A percentile compares a stretch with the other conserved stretches of the same genome.
Evolutionary conservation across 2,113 vertebrate genomes (phyloP).

Genomic region (Antidorcas marsupialis): DNA sequence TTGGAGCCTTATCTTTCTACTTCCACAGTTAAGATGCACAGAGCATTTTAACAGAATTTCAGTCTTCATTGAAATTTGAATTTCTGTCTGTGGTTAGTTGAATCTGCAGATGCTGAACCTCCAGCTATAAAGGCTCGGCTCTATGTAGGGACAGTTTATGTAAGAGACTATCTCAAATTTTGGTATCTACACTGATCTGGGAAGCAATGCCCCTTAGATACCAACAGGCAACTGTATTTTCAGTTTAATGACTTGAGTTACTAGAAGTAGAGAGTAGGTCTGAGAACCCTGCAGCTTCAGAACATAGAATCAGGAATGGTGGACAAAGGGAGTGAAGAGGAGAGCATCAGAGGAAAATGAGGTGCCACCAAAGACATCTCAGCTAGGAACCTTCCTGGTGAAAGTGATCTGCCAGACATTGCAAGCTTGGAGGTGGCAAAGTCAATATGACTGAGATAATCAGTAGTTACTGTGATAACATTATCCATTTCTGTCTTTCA

Average conservation of each 20-base stretch:
- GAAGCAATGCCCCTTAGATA: not conserved
- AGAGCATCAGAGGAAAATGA: not conserved
- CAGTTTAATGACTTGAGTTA: not conserved
- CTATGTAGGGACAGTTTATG: not conserved
- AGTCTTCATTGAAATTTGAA: not conserved
- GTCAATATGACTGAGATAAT: not conserved
- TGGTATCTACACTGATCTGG: not conserved
- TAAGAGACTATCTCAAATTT: not conserved
- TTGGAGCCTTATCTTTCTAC: no score
- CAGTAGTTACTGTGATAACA: not conserved
- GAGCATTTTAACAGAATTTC: not conserved
- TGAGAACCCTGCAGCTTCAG: not conserved
- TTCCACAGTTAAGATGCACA: not conserved
- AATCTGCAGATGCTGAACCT: not conserved
- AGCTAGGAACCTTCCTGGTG: not conserved
- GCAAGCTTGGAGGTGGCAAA: not conserved
- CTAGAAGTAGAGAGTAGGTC: not conserved
- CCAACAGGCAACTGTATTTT: not conserved
- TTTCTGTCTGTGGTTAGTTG: not conserved
- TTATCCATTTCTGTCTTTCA: not conserved
- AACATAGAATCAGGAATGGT: not conserved
- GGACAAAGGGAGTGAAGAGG: not conserved
- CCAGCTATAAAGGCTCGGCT: accelerated
- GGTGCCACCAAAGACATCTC: not conserved
- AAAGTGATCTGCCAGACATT: not conserved